Conservation (phyloP, 2,888 invertebrate genomes). For the Morpho helenor region DNA sequence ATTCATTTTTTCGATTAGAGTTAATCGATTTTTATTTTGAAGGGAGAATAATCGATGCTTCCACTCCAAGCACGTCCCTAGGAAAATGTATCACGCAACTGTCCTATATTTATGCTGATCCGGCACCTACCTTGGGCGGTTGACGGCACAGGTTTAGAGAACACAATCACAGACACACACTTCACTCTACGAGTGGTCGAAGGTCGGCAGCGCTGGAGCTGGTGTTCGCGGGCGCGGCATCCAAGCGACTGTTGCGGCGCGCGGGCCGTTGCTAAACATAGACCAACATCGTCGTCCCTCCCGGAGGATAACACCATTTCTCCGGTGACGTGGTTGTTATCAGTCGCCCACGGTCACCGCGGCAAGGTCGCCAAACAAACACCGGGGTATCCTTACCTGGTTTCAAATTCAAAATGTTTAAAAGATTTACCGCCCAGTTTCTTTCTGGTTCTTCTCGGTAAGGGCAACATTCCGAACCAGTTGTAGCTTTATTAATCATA, state of each 20-base stretch:
- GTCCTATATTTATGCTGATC: neutral
- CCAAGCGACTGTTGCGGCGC: constrained; percentile 66
- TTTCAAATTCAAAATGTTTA: neutral
- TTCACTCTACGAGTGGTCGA: constrained; percentile 74
- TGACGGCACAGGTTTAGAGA: constrained; percentile 34
- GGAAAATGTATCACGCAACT: constrained; percentile 22
- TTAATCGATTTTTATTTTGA: no score
- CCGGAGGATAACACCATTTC: constrained; percentile 54
- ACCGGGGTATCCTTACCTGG: constrained; percentile 36
- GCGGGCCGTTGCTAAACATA: constrained; percentile 59
- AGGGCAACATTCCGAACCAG: no score
- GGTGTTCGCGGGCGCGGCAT: constrained; percentile 72
- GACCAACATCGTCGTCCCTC: constrained; percentile 41
- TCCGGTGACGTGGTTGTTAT: constrained; percentile 45
- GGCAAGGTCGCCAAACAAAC: constrained; percentile 68
- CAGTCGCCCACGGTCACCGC: constrained; percentile 39
- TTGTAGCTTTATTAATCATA: no score
- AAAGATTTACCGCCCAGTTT: no score
- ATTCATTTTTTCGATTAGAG: no score
- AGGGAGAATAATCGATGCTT: no score
- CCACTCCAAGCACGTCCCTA: no score
- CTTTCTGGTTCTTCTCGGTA: neutral
- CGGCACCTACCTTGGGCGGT: constrained; percentile 32
- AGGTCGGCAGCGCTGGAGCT: constrained; percentile 68
- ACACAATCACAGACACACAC: constrained; percentile 75